phyloP scores from a whole-genome alignment of 2,113 vertebrate genomes.

The Prionailurus viverrinus region DNA sequence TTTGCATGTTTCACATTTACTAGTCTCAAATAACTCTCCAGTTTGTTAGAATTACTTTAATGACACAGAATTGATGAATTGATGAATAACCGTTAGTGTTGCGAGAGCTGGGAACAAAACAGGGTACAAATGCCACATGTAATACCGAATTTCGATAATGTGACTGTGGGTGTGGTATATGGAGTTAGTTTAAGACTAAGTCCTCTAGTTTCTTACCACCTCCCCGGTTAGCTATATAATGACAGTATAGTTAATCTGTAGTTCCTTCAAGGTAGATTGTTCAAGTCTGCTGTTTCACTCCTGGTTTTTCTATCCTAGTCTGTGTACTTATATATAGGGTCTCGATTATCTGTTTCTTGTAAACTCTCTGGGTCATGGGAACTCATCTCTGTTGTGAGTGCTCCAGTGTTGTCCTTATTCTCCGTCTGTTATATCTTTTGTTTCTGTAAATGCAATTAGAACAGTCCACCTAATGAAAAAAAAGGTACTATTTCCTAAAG shows the following conservation, averaged over 20 bases:
- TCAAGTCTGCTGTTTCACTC: not conserved
- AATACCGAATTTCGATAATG: not conserved
- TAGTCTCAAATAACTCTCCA: constrained; percentile 42
- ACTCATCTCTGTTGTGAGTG: not conserved
- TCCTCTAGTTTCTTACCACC: not conserved
- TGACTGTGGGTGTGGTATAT: not conserved
- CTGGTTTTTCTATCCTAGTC: not conserved
- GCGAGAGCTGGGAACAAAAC: not conserved
- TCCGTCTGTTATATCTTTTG: not conserved
- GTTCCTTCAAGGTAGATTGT: not conserved
- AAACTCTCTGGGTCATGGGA: not conserved
- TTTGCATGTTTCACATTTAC: not conserved
- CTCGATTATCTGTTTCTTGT: not conserved
- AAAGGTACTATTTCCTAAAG: not conserved
- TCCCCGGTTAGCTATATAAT: not conserved
- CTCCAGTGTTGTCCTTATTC: not conserved
- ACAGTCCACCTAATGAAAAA: not conserved
- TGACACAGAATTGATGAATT: constrained; percentile 32
- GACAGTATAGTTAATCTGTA: not conserved
- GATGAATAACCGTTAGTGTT: not conserved
- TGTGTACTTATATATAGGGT: not conserved
- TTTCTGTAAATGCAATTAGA: not conserved
- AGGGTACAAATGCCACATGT: not conserved
- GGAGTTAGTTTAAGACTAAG: not conserved
- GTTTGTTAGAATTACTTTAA: constrained; percentile 45